phyloP scores from a whole-genome alignment of 2,888 invertebrate species.

The Dermolepida albohirtum region DNA sequence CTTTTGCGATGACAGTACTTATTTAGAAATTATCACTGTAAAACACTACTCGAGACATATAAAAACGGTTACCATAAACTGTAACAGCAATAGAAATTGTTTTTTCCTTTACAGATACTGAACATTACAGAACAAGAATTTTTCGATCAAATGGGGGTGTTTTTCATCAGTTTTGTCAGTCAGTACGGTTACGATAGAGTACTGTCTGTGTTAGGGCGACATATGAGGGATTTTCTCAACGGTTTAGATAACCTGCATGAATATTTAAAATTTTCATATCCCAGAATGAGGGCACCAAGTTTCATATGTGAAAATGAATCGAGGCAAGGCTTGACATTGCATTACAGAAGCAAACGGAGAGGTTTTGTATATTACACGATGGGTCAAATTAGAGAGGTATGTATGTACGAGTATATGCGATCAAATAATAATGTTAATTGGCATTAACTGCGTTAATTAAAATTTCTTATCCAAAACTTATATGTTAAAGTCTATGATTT shows the following conservation, averaged over 20 bases:
- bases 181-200: constrained; percentile 96
- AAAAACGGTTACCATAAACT: too few species aligned
- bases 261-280: constrained; percentile 96
- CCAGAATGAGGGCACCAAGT: constrained; percentile 90
- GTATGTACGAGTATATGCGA: too few species aligned
- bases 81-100: too few species aligned
- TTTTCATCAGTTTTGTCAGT: constrained; percentile 92
- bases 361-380: constrained; percentile 97
- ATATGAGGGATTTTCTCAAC: constrained; percentile 95
- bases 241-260: constrained; percentile 97
- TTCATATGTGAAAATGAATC: constrained; percentile 98
- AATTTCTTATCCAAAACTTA: too few species aligned
- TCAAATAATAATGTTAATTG: too few species aligned
- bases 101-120: constrained; percentile 73
- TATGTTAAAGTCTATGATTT: too few species aligned
- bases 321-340: constrained; percentile 89
- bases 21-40: too few species aligned
- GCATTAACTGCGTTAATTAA: too few species aligned
- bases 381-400: constrained; percentile 91
- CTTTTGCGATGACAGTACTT: too few species aligned
- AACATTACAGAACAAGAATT: constrained; percentile 90
- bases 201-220: constrained; percentile 88
- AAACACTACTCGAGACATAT: too few species aligned
- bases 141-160: constrained; percentile 94
- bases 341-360: constrained; percentile 91